Conservation (phyloP, 2,797 vertebrate species). For the Allobates femoralis region DNA sequence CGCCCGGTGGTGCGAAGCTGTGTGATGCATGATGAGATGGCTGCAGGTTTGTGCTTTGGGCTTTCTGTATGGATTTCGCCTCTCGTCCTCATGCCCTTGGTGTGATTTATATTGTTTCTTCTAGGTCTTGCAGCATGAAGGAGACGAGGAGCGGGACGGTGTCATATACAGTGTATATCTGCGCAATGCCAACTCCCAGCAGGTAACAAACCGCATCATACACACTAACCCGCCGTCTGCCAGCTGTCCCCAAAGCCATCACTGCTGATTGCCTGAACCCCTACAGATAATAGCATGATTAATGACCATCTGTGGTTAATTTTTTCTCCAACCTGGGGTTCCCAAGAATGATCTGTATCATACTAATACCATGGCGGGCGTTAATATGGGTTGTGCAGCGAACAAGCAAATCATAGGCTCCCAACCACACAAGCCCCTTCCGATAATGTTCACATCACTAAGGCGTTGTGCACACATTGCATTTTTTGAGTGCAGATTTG, state of each 20-base stretch:
- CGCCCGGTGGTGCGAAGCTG: neutral
- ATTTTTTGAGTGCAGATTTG: no score
- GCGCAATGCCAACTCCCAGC: conserved; percentile 38
- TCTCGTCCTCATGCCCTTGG: no score
- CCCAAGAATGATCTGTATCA: no score
- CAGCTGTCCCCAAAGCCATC: no score
- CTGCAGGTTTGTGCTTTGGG: neutral
- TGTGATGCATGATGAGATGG: conserved; percentile 14
- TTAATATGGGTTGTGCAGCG: neutral
- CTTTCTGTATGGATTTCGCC: neutral
- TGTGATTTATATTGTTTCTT: neutral
- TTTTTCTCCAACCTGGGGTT: no score
- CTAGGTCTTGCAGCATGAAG: conserved; percentile 40
- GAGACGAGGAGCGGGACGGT: conserved; percentile 63
- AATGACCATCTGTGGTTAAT: no score
- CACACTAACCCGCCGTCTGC: neutral
- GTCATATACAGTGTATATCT: conserved; percentile 44
- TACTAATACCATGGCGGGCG: no score
- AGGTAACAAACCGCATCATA: conserved; percentile 25
- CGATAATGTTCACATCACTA: no score
- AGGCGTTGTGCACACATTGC: no score
- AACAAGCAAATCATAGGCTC: neutral
- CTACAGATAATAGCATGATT: no score
- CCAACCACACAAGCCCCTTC: no score
- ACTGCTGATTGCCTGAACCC: no score